Percentiles rank a stretch among this genome's conserved stretches.
Evolutionary conservation across 2,113 vertebrate genomes (phyloP).

Genomic region (Leptobrachium leishanense): DNA sequence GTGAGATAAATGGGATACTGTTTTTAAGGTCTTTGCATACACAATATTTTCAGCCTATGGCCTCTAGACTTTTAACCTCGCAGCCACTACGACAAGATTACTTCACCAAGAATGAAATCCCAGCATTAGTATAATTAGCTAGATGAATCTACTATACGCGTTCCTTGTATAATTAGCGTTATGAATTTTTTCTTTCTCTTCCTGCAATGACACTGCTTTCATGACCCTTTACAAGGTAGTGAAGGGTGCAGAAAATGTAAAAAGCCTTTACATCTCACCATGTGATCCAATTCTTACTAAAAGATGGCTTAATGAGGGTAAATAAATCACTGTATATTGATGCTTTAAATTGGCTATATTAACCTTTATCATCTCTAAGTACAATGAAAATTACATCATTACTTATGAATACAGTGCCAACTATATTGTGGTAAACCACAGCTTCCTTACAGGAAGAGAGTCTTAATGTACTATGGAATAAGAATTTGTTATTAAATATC

Average conservation of each 20-base stretch:
- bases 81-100: neutral
- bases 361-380: slow-evolving; percentile 12
- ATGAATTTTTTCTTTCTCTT: slow-evolving; percentile 28
- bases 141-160: neutral
- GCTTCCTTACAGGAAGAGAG: slow-evolving; percentile 25
- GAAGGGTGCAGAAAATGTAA: neutral
- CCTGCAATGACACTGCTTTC: slow-evolving; percentile 5
- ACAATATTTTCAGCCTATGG: slow-evolving; percentile 1
- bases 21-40: neutral
- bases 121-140: slow-evolving; percentile 27
- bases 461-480: neutral
- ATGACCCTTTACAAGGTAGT: neutral
- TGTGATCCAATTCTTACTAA: neutral
- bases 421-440: slow-evolving; percentile 31
- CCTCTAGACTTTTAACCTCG: slow-evolving; percentile 19
- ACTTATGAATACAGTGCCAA: slow-evolving; percentile 26
- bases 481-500: neutral
- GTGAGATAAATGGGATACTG: no score
- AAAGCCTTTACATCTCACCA: neutral
- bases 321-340: slow-evolving; percentile 36
- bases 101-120: slow-evolving; percentile 15
- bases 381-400: slow-evolving; percentile 22
- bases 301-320: slow-evolving; percentile 21
- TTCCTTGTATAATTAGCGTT: slow-evolving; percentile 18
- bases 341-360: slow-evolving; percentile 15